A percentile compares a stretch with the other conserved stretches of the same genome.
Evolutionary conservation across 2,797 vertebrate species (phyloP).

Genomic region (Podarcis siculus): DNA sequence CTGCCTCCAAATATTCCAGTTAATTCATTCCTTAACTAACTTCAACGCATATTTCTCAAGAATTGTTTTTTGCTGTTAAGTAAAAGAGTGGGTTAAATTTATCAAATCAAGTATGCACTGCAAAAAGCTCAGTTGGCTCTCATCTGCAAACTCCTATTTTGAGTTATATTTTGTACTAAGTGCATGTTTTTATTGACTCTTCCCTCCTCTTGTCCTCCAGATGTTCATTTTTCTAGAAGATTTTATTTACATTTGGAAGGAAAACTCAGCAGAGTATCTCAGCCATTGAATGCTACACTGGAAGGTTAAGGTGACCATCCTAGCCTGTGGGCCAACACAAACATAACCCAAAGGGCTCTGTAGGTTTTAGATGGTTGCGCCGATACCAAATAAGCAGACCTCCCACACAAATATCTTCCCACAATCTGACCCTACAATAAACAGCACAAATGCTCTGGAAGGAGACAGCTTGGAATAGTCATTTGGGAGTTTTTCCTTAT

Average conservation of each 20-base stretch:
- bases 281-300: conserved; percentile 20
- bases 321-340: conserved; percentile 7
- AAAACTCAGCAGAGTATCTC: conserved; percentile 39
- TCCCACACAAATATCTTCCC: conserved; percentile 8
- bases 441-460: neutral
- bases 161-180: conserved; percentile 50
- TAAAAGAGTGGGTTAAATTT: conserved; percentile 66
- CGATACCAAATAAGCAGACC: conserved; percentile 18
- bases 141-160: conserved; percentile 62
- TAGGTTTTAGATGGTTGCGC: neutral
- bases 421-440: neutral
- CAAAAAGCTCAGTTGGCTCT: conserved; percentile 61
- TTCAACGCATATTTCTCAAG: conserved; percentile 66
- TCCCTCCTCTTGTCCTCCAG: conserved; percentile 56
- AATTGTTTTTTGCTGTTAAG: conserved; percentile 52
- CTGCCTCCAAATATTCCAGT: neutral
- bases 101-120: conserved; percentile 59
- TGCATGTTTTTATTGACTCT: conserved; percentile 64
- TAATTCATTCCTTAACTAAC: neutral
- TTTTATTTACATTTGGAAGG: conserved; percentile 13
- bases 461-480: neutral
- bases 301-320: neutral
- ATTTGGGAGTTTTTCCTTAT: conserved; percentile 21
- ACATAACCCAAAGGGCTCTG: neutral
- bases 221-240: conserved; percentile 65